Base-by-base conservation (phyloP, 1,140 invertebrate genomes). In the Sitophilus oryzae region DNA sequence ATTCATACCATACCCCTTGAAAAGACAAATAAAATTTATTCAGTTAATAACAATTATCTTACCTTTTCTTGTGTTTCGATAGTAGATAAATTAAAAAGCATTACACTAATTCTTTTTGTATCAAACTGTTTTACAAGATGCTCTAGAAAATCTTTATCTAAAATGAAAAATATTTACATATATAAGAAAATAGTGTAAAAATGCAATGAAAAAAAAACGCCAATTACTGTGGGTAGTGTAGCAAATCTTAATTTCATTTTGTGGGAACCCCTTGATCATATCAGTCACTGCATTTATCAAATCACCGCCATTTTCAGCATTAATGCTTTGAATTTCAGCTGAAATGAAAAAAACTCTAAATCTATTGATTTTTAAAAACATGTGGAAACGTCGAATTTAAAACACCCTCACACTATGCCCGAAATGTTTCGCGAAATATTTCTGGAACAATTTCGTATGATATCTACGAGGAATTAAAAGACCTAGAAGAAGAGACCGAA, bases 1-100 rank as follows among this genome's bases (percentile, higher is more conserved):
- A n/a, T n/a, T n/a, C n/a, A n/a, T n/a, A n/a, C n/a, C n/a, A n/a
- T n/a, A n/a, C n/a, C n/a, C n/a, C n/a, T n/a, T n/a, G n/a, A n/a
- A n/a, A n/a, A n/a, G n/a, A n/a, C n/a, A n/a, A n/a, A n/a, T n/a
- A n/a, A n/a, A n/a, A n/a, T n/a, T n/a, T n/a, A n/a, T n/a, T n/a
- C n/a, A n/a, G n/a, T n/a, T n/a, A n/a, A n/a, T n/a, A n/a, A n/a
- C n/a, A n/a, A n/a, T n/a, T n/a, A n/a, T n/a, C 16, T 45, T 48
- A 61, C 59, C 52, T 59, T 58, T 38, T 63, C 61, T 35, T 56
- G 52, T 6, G 53, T 38, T 15, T 63, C 61, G 6, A 37, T 21
- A 21, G n/a, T 53, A 3, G 59, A 52, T 16, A 63, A 22, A 51
- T 63, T 63, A 20, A 61, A 63, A n/a, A 47, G 14, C 34, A 23